Base-by-base conservation (phyloP, 1,140 invertebrate species). In the Dendroctonus valens region DNA sequence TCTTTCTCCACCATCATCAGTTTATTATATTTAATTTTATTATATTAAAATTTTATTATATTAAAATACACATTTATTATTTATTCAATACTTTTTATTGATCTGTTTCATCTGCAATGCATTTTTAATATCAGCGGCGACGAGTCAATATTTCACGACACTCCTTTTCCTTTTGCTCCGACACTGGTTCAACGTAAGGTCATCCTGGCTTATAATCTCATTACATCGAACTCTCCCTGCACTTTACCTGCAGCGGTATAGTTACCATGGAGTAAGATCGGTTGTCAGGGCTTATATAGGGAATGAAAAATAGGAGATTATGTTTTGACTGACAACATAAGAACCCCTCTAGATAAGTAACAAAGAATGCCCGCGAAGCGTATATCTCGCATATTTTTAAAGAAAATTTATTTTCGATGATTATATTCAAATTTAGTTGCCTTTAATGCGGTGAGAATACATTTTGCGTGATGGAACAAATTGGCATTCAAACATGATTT, bases 261-360 rank as follows among this genome's bases (percentile, higher is more conserved):
- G 66, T 68, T 63, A 58, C 59, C 41, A 63, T 63, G 53, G 60
- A 67, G 41, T 37, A 53, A 55, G 65, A 60, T 59, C 65, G 57
- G 57, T 67, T 60, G 57, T 60, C 57, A 60, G 65, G 65, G 57
- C 60, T 40, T 67, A 67, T 57, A 59, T 66, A 60, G 65, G 65
- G 65, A 58, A 59, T 67, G 65, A 67, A 67, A 67, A 67, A 67
- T 67, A 67, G 58, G 57, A 59, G 65, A 67, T 67, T 67, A 67
- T 67, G 57, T 67, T 67, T 60, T 67, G 65, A 67, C 65, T 67
- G 65, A 67, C 65, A 67, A 60, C 57, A 55, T 67, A 67, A 66
- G 65, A 67, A 67, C 57, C 65, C 65, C 65, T 60, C 58, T 54
- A 67, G 65, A 67, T 67, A 67, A 67, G 57, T 67, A 67, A 67